Evolutionary conservation across 2,797 vertebrate genomes (phyloP), one percentile per base, ranked within the genome.

Genomic region (Cirrhinus mrigala): DNA sequence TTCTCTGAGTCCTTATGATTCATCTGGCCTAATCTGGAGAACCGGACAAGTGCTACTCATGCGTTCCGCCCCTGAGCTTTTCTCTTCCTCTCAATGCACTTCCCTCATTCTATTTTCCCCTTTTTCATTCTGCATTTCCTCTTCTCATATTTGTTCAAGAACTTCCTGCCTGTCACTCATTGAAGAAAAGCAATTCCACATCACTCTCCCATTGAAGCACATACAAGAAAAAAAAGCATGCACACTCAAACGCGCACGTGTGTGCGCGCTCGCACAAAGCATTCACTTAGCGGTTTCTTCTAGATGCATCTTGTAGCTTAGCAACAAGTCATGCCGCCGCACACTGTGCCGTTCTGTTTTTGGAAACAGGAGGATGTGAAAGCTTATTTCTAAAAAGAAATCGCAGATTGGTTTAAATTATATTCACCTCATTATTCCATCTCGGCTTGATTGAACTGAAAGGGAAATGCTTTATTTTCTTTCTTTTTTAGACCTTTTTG

Each of bases 121-220:
- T 54, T 54, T 70, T 86, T 69, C 70, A 68, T 87, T 81, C 79
- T 79, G 78, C 84, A 86, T 81, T 88, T 90, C 88, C 86, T 87
- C 90, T 85, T 90, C 92, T 92, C 44, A 84, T 92, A 91, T 95
- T 94, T 94, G 92, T 90, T 93, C 91, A 92, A 94, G 93, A 93
- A 92, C 90, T 93, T 91, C 92, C 85, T 77, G 74, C 44, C 88
- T 82, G 85, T 93, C 92, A 91, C 77, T 89, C 81, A 87, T 91
- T 92, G 92, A 93, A 95, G 92, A 93, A 91, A 90, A 91, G 90
- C 92, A 83, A 86, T 89, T 89, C 86, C 77, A 79, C 85, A 73
- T 89, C 82, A 83, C 52, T 87, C 82, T 84, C 88, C 82, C 84
- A 88, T 69, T 84, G 81, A 85, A 87, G 54, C 91, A 81, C 81